Base-by-base conservation (phyloP, 2,888 invertebrate genomes). In the Saturnia japonica region DNA sequence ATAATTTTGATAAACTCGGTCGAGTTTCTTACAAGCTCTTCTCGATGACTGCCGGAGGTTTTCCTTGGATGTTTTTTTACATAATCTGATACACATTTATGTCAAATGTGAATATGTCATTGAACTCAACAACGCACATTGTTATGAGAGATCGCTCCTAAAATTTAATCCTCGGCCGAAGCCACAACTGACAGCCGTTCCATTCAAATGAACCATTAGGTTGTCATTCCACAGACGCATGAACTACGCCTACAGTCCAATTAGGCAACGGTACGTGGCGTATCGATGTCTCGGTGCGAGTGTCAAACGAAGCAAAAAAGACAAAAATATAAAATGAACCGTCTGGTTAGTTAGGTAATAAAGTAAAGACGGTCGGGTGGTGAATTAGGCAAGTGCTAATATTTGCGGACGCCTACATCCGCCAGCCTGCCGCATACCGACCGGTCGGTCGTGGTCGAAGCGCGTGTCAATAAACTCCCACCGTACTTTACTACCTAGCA, bases 351-450 rank as follows among this genome's bases (percentile, higher is more conserved):
- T 91, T 91, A 87, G 86, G 90, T 88, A 91, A 91, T 89, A 86
- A 84, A 82, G 84, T 85, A 87, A 90, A 90, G 85, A 81, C 78
- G 81, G 77, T 83, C 76, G 77, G 78, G 81, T 78, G 84, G 82
- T 84, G 85, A 87, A 88, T 91, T 91, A 85, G 87, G 89, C 86
- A 88, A 91, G 88, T 84, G 87, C 86, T 83, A 93, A 93, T 93
- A 93, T 93, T 93, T 93, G 93, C 90, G 85, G 78, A 91, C 93
- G 88, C 92, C 92, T 89, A 91, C 93, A 86, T 89, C 88, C 88
- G 88, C 89, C 85, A 89, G 89, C 88, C 85, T 88, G 91, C 87
- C 84, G 85, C 84, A 80, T 81, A 81, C 82, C 83, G 79, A 74
- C 74, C 81, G 77, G 74, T 79, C 81, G 77, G 74, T 79, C 80